phyloP scores from a whole-genome alignment of 2,888 invertebrate species.

The Orthonevra nobilis region DNA sequence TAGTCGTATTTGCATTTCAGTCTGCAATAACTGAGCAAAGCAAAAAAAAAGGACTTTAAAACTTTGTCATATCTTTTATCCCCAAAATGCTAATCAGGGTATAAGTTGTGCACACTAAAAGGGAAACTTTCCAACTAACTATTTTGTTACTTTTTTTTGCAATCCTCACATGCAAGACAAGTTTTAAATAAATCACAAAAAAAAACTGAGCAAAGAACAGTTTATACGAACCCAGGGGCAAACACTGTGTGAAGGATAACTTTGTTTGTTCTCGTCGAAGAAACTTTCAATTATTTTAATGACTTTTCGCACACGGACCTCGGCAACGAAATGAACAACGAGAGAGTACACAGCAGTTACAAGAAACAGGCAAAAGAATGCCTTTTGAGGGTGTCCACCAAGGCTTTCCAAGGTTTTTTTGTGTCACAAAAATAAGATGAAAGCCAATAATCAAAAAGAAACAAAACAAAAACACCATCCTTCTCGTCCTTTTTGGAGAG shows the following conservation, averaged over 20 bases:
- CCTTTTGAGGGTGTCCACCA: too few relatives aligned
- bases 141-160: background rate
- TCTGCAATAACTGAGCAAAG: too few relatives aligned
- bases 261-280: constrained; percentile 22
- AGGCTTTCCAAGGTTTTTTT: too few relatives aligned
- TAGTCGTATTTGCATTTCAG: too few relatives aligned
- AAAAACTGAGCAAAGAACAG: constrained; percentile 5
- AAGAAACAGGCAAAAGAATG: background rate
- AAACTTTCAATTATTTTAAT: constrained; percentile 33
- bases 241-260: constrained; percentile 16
- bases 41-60: too few relatives aligned
- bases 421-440: too few relatives aligned
- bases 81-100: constrained; percentile 25
- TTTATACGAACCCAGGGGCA: background rate
- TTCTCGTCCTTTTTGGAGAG: constrained; percentile 6
- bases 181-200: constrained; percentile 32
- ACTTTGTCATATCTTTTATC: constrained; percentile 15
- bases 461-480: background rate
- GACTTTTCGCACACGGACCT: constrained; percentile 12
- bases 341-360: background rate
- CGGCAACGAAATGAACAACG: background rate
- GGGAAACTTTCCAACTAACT: background rate
- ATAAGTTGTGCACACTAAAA: constrained; percentile 1
- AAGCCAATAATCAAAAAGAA: background rate
- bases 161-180: constrained; percentile 20